Evolutionary conservation across 2,888 invertebrate genomes (phyloP), one percentile per base, ranked within the genome.

Genomic region (Protula sp.): DNA sequence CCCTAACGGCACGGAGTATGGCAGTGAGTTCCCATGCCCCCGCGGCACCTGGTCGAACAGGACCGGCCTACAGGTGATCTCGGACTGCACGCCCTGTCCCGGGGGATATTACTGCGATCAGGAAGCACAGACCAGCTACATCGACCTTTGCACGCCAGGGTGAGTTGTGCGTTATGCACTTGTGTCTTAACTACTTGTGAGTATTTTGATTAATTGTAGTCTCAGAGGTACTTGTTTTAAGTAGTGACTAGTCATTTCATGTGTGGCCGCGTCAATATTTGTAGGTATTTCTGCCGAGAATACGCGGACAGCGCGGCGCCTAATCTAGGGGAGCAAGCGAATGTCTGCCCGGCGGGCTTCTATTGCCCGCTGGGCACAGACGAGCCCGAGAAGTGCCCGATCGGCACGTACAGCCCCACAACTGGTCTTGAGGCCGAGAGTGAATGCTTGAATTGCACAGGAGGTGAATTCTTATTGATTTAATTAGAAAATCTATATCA

Each of bases 81-180:
- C 68, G 1, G 74, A 74, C 56, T 79, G 79, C 67, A 67, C 65
- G 30, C 69, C 69, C 1, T 79, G 79, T 66, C 75, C 79, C 1
- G 77, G 77, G 2, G 77, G 78, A 0, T 77, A 73, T 55, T 78
- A 74, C 65, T 78, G 78, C 63, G 77, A 77, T 54, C 62, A 69
- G 57, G 64, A 67, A 54, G 77, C 74, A 0, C 75, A 73, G 67
- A 71, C 69, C 1, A 66, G 67, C 30, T 78, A 70, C 67, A 69
- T 64, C 47, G 69, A 71, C 26, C 62, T 72, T 19, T 78, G 78
- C 60, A 56, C 67, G 30, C 69, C 74, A 24, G 77, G 77, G 77
- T 78, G 68, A 59, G 73, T 61, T 4, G n/a, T n/a, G n/a, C n/a
- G n/a, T n/a, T n/a, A n/a, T n/a, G n/a, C 2, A 4, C 4, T 5